Base-by-base conservation (phyloP, 2,888 invertebrate species). In the Mesodorylaimus sp. region DNA sequence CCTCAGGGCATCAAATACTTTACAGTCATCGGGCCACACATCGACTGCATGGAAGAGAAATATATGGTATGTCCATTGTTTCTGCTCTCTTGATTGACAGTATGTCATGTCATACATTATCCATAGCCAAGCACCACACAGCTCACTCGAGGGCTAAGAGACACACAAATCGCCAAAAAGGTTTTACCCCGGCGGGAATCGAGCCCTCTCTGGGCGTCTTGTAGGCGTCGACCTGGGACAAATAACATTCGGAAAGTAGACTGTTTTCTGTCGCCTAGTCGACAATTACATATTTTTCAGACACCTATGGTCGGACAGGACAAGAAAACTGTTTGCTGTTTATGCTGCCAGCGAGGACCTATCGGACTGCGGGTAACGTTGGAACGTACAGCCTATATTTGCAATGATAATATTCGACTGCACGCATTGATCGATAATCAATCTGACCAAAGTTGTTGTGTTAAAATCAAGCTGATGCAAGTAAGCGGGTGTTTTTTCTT, bases 1-100 rank as follows among this genome's bases (percentile, higher is more conserved):
- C 81, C 81, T 0, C 80, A 81, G 63, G 80, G 80, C 13, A 78
- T 80, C 72, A 81, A 81, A 63, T 81, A 81, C 66, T 81, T 81
- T 66, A 80, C 81, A 1, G 73, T 81, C 43, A 78, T 81, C 57
- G 81, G 80, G 2, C 81, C 81, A 16, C 79, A 80, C 61, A 79
- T 80, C 58, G 81, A 81, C 67, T 80, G 80, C 65, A 80, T 80
- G 80, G 81, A 81, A 56, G 80, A 80, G 63, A 77, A 79, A 60
- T 80, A 79, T 64, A 68, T 81, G 72, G 80, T 80, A 66, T 71
- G 73, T 52, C n/a, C n/a, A n/a, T n/a, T n/a, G n/a, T n/a, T n/a
- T 13, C n/a, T n/a, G n/a, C n/a, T n/a, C n/a, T n/a, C n/a, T n/a
- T n/a, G n/a, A n/a, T 19, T 19, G 19, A 45, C 43, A 13, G 25